These are phyloP conservation scores for Mythimna impura DNA, from an alignment of 2,888 invertebrate genomes.

Conservation along the genomic window DNA sequence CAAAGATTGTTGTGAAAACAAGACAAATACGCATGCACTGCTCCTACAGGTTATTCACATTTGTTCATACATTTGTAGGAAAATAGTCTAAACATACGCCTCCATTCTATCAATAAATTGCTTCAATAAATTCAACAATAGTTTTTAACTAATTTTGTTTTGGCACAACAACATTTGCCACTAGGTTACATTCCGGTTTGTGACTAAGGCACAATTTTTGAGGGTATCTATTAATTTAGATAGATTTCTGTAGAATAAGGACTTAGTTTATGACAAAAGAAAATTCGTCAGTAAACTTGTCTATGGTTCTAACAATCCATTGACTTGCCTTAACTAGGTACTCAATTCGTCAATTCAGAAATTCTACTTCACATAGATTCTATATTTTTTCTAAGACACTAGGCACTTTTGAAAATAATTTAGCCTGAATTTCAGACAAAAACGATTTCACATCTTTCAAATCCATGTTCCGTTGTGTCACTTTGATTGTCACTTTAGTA, in stretches of 20 bases:
- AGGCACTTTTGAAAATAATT: conserved; percentile 50
- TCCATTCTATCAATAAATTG: conserved; percentile 62
- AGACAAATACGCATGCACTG: conserved; percentile 56
- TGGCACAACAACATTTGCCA: conserved; percentile 80
- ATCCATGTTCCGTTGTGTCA: conserved; percentile 29
- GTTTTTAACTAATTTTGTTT: conserved; percentile 70
- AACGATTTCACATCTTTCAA: conserved; percentile 27
- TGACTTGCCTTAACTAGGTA: conserved; percentile 22
- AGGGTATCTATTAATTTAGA: conserved; percentile 70
- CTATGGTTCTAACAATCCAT: conserved; percentile 8
- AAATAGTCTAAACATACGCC: conserved; percentile 65
- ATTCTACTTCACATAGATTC: conserved; percentile 8
- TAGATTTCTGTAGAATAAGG: conserved; percentile 21
- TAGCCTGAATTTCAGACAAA: conserved; percentile 35
- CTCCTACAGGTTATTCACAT: conserved; percentile 68
- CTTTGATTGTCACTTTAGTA: conserved; percentile 40
- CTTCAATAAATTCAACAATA: conserved; percentile 68
- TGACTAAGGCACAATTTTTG: conserved; percentile 85
- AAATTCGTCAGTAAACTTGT: conserved; percentile 7
- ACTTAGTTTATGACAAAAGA: neutral
- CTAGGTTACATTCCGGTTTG: conserved; percentile 74
- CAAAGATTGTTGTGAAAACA: conserved; percentile 55
- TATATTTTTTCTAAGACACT: conserved; percentile 35
- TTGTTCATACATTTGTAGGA: conserved; percentile 69
- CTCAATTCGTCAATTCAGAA: conserved; percentile 28